Conservation (phyloP, 2,113 vertebrate species). For the Phrynocephalus versicolor region DNA sequence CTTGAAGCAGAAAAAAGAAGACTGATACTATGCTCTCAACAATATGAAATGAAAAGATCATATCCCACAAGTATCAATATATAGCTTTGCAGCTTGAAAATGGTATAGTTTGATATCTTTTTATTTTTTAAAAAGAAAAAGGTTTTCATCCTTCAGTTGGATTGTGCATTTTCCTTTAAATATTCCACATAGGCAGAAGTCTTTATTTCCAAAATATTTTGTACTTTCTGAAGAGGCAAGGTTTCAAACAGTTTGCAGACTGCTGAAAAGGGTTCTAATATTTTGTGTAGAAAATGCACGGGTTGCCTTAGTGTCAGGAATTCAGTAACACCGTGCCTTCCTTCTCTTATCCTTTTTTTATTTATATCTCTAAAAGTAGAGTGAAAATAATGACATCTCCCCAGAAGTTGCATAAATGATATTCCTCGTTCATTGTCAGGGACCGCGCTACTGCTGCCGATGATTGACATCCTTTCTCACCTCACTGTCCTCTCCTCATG, state of each 20-base stretch:
- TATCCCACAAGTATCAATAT: not conserved
- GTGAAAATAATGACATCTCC: slow-evolving; percentile 40
- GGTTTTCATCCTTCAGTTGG: not conserved
- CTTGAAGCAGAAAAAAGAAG: not conserved
- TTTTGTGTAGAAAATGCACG: slow-evolving; percentile 17
- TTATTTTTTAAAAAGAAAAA: not conserved
- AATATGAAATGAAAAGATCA: not conserved
- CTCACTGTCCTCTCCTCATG: slow-evolving; percentile 66
- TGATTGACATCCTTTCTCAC: slow-evolving; percentile 61
- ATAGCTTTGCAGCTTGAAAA: not conserved
- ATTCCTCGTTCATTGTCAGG: slow-evolving; percentile 35
- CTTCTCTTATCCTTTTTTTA: not conserved
- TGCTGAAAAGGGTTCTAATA: not conserved
- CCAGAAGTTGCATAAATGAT: slow-evolving; percentile 30
- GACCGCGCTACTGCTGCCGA: slow-evolving; percentile 18
- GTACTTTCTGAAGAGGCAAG: not conserved
- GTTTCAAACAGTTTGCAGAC: slow-evolving; percentile 21
- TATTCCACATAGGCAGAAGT: not conserved
- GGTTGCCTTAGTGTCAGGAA: not conserved
- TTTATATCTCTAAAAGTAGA: not conserved
- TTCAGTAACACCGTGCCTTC: not conserved
- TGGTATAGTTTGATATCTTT: not conserved
- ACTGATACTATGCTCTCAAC: not conserved
- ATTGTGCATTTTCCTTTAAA: not conserved
- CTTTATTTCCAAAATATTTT: slow-evolving; percentile 2